phyloP scores from a whole-genome alignment of 2,113 vertebrate genomes.

The Geothlypis trichas region DNA sequence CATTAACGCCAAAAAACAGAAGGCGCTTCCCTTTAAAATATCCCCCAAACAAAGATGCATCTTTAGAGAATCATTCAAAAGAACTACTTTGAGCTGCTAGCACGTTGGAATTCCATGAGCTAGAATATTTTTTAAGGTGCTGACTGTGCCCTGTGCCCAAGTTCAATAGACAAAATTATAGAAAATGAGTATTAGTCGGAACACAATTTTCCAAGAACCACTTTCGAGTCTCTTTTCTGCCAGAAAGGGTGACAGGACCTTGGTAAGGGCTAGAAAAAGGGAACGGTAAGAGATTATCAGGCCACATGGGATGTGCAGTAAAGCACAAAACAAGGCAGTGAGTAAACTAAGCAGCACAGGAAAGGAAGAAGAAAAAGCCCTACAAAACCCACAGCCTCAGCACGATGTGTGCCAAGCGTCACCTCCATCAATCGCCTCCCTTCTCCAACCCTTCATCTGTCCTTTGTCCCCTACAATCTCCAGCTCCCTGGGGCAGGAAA shows the following conservation, averaged over 20 bases:
- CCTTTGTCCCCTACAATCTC: not conserved
- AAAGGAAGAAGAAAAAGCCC: slow-evolving; percentile 1
- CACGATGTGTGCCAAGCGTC: not conserved
- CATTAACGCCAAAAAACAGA: not conserved
- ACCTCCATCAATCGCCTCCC: not conserved
- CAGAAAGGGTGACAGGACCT: not conserved
- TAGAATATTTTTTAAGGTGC: not conserved
- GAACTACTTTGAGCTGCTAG: not conserved
- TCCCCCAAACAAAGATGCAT: not conserved
- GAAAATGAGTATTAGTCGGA: not conserved
- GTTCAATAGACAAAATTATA: not conserved
- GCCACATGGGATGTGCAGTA: not conserved
- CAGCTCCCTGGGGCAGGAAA: slow-evolving; percentile 37
- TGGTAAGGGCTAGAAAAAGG: not conserved
- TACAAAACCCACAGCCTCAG: not conserved
- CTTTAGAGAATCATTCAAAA: not conserved
- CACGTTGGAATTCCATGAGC: not conserved
- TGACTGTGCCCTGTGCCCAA: not conserved
- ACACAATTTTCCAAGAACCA: not conserved
- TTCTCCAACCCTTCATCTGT: slow-evolving; percentile 5
- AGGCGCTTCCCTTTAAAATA: not conserved
- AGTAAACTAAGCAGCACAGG: not conserved
- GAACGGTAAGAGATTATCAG: not conserved
- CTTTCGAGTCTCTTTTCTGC: not conserved
- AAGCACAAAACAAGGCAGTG: not conserved